Evolutionary conservation across 2,797 vertebrate genomes (phyloP).

Genomic region (Urosaurus nigricauda): DNA sequence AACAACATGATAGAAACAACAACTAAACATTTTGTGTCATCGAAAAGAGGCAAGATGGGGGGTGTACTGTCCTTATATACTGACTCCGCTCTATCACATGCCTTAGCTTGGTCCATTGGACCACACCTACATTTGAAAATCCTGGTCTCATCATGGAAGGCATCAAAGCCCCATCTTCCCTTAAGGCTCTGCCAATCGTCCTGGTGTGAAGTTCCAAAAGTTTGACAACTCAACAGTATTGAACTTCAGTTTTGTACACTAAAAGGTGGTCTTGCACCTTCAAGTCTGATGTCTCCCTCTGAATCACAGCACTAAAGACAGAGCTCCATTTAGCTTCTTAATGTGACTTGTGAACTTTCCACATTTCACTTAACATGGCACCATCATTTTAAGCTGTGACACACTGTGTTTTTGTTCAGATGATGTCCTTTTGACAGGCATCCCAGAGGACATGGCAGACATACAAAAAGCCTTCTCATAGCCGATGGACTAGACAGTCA

Average conservation of each 20-base stretch:
- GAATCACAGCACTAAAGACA: conserved; percentile 13
- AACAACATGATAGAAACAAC: not conserved
- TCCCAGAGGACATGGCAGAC: conserved; percentile 40
- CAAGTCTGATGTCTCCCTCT: not conserved
- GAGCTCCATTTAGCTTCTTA: conserved; percentile 17
- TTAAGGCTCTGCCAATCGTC: too few species aligned
- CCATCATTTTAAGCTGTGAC: conserved; percentile 40
- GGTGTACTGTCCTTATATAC: too few species aligned
- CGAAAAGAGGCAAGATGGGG: too few species aligned
- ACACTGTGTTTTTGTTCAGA: conserved; percentile 29
- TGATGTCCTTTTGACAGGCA: conserved; percentile 32
- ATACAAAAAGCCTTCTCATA: conserved; percentile 31
- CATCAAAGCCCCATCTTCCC: too few species aligned
- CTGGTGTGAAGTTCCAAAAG: too few species aligned
- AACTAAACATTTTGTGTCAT: too few species aligned
- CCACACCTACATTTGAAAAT: too few species aligned
- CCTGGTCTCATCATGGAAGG: too few species aligned
- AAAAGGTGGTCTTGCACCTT: not conserved
- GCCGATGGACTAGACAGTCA: conserved; percentile 13
- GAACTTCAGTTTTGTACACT: not conserved
- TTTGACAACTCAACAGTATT: not conserved
- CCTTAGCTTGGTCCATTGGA: too few species aligned
- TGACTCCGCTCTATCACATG: too few species aligned
- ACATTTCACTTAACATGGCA: not conserved
- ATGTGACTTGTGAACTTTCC: conserved; percentile 30